Conservation (phyloP, 2,113 vertebrate species). For the Chiloscyllium plagiosum region DNA sequence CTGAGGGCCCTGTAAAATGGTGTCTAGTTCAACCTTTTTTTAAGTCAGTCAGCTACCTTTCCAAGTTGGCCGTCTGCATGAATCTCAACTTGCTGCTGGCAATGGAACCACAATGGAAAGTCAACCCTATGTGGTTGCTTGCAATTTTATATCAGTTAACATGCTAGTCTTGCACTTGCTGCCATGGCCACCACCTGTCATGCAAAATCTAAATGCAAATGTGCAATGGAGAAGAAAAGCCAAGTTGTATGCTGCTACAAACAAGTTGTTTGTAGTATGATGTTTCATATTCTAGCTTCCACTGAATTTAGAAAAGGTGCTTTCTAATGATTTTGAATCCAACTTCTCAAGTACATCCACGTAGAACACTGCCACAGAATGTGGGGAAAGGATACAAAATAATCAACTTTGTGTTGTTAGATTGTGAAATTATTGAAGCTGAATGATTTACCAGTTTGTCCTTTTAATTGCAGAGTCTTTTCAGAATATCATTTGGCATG, state of each 20-base stretch:
- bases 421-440: not conserved
- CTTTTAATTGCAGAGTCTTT: slow-evolving; percentile 64
- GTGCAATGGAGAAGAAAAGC: not conserved
- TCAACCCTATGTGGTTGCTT: no score
- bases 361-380: not conserved
- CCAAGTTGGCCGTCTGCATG: no score
- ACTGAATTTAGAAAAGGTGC: not conserved
- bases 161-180: not conserved
- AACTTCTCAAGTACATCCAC: not conserved
- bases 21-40: no score
- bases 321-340: not conserved
- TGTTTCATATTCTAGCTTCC: not conserved
- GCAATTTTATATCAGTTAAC: not conserved
- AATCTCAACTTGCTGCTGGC: no score
- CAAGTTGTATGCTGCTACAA: not conserved
- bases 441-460: slow-evolving; percentile 37
- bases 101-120: no score
- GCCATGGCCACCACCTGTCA: not conserved
- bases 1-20: no score
- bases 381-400: not conserved
- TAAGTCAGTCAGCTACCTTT: no score
- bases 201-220: not conserved
- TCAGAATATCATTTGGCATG: slow-evolving; percentile 66
- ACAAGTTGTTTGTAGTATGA: not conserved
- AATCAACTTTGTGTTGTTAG: not conserved